Conservation (phyloP, 2,797 vertebrate species). For the Gymnoscopelus braueri region DNA sequence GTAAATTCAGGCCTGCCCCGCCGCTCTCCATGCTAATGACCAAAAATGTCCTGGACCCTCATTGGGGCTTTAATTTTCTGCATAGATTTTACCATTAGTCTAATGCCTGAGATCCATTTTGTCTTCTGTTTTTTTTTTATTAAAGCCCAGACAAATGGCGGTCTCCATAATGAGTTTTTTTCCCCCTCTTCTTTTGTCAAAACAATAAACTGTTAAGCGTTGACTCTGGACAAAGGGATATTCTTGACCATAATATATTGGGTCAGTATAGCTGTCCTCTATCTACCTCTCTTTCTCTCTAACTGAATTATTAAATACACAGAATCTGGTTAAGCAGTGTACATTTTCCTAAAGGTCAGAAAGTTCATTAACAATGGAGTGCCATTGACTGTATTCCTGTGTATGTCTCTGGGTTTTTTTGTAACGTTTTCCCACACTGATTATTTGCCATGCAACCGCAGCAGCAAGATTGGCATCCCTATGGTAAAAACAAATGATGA, state of each 20-base stretch:
- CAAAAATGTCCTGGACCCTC: slow-evolving; percentile 56
- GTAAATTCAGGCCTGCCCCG: slow-evolving; percentile 47
- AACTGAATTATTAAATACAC: slow-evolving; percentile 89
- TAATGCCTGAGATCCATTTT: slow-evolving; percentile 61
- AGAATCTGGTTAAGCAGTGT: slow-evolving; percentile 83
- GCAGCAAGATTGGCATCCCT: slow-evolving; percentile 10
- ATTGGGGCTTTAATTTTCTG: slow-evolving; percentile 69
- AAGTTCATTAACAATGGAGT: slow-evolving; percentile 85
- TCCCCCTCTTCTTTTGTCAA: slow-evolving; percentile 59
- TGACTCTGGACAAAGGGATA: slow-evolving; percentile 79
- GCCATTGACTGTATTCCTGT: slow-evolving; percentile 80
- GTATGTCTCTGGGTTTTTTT: slow-evolving; percentile 62
- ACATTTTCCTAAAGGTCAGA: slow-evolving; percentile 87
- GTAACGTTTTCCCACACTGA: slow-evolving; percentile 20
- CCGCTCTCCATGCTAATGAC: slow-evolving; percentile 51
- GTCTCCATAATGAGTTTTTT: slow-evolving; percentile 69
- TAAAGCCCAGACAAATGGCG: slow-evolving; percentile 76
- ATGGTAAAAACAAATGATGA: not conserved
- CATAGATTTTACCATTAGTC: slow-evolving; percentile 72
- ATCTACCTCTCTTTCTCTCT: slow-evolving; percentile 75
- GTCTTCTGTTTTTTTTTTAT: slow-evolving; percentile 76
- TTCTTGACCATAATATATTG: slow-evolving; percentile 72
- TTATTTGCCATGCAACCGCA: slow-evolving; percentile 42
- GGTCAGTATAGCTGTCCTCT: slow-evolving; percentile 63
- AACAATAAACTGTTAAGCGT: slow-evolving; percentile 77